These are phyloP conservation scores for Macroramphosus scolopax DNA, from an alignment of 2,797 vertebrate species.

Conservation along the genomic window DNA sequence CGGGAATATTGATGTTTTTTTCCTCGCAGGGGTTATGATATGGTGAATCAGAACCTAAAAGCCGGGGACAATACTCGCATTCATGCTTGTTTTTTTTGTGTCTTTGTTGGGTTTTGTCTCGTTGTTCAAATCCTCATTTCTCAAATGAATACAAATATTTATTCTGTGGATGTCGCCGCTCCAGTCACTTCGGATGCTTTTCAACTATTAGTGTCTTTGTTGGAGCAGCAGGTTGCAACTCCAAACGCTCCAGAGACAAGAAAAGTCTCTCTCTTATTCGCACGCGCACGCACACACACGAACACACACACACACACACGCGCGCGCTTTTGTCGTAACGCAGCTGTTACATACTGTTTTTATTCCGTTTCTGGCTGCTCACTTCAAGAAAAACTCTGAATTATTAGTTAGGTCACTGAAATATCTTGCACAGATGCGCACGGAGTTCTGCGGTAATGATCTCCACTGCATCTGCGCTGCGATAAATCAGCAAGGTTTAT, in stretches of 20 bases:
- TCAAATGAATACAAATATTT: constrained; percentile 94
- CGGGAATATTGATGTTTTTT: constrained; percentile 99
- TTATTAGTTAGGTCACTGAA: neutral
- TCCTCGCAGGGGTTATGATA: constrained; percentile 99
- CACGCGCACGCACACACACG: neutral
- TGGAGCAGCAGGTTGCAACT: constrained; percentile 87
- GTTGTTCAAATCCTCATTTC: constrained; percentile 82
- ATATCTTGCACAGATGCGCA: no score
- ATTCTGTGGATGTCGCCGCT: constrained; percentile 85
- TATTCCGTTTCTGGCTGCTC: neutral
- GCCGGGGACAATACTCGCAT: constrained; percentile 90
- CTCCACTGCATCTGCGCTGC: no score
- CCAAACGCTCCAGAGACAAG: no score
- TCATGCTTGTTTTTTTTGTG: constrained; percentile 78
- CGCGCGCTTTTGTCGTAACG: no score
- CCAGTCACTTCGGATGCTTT: constrained; percentile 86
- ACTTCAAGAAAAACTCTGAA: neutral
- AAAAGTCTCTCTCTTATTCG: constrained; percentile 60
- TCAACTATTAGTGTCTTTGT: constrained; percentile 86
- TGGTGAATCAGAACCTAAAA: constrained; percentile 96
- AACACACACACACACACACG: constrained; percentile 5
- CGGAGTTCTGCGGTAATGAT: no score
- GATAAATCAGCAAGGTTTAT: no score
- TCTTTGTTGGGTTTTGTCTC: constrained; percentile 75
- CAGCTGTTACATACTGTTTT: constrained; percentile 29